phyloP scores from a whole-genome alignment of 2,797 vertebrate species.

The Phyllotis vaccarum region DNA sequence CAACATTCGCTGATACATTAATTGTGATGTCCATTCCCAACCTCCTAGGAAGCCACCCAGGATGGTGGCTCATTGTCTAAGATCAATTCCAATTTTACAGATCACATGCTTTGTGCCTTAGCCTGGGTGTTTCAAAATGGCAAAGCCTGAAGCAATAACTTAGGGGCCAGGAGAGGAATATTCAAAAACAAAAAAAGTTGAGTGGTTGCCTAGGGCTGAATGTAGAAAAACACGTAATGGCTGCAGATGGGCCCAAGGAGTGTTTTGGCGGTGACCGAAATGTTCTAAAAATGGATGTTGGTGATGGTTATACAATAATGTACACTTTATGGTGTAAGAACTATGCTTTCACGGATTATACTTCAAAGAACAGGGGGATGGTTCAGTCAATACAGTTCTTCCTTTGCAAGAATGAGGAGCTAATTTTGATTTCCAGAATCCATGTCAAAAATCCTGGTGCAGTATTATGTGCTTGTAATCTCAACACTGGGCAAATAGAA shows the following conservation, averaged over 20 bases:
- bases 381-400: background rate
- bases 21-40: background rate
- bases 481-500: background rate
- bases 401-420: background rate
- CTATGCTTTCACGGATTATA: background rate
- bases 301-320: background rate
- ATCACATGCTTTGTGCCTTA: slow-evolving; percentile 49
- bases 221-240: background rate
- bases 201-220: background rate
- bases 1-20: accelerated
- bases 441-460: background rate
- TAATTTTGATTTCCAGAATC: background rate
- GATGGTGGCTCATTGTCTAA: background rate
- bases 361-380: background rate
- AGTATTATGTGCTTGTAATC: background rate
- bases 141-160: slow-evolving; percentile 49
- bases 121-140: background rate
- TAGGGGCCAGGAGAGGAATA: background rate
- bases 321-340: slow-evolving; percentile 24
- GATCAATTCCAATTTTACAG: slow-evolving; percentile 49
- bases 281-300: slow-evolving; percentile 26
- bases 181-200: slow-evolving; percentile 11
- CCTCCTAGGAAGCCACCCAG: background rate
- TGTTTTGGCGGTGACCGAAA: background rate
- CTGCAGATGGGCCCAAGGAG: background rate